These are phyloP conservation scores for Hemicrepidius hirtus DNA, from an alignment of 2,888 invertebrate species.

Conservation along the genomic window DNA sequence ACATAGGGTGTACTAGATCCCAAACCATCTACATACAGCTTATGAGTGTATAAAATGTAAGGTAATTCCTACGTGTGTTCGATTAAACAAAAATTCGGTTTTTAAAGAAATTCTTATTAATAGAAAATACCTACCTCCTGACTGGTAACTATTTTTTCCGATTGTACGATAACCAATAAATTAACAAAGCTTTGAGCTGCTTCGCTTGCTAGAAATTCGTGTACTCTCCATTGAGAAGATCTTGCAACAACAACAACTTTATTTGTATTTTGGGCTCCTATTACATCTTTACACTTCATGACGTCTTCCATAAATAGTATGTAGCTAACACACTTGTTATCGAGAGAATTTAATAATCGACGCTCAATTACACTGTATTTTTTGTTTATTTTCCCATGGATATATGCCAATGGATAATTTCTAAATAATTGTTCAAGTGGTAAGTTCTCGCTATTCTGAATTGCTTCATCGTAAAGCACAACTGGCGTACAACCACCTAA, in stretches of 20 bases:
- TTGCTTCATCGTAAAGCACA: constrained; percentile 79
- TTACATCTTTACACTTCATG: constrained; percentile 74
- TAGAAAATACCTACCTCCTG: constrained; percentile 63
- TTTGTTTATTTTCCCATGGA: constrained; percentile 78
- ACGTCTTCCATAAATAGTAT: constrained; percentile 82
- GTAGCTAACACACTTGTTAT: constrained; percentile 77
- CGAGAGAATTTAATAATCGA: constrained; percentile 69
- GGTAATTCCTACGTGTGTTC: constrained; percentile 76
- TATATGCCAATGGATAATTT: constrained; percentile 75
- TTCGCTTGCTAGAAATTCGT: constrained; percentile 80
- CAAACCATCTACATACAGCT: constrained; percentile 82
- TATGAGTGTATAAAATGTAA: constrained; percentile 84
- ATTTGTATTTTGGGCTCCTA: constrained; percentile 78
- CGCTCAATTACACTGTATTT: constrained; percentile 72
- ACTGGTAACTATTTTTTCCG: constrained; percentile 72
- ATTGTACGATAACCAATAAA: constrained; percentile 81
- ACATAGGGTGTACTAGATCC: constrained; percentile 81
- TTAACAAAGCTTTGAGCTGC: constrained; percentile 81
- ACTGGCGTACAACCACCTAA: constrained; percentile 79
- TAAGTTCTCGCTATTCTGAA: constrained; percentile 75
- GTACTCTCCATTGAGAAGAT: constrained; percentile 84
- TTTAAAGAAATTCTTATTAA: neutral
- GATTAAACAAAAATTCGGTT: neutral
- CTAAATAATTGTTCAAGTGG: constrained; percentile 77
- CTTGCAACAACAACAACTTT: constrained; percentile 81